Base-by-base conservation (phyloP, 2,797 vertebrate species). In the Pygocentrus nattereri region DNA sequence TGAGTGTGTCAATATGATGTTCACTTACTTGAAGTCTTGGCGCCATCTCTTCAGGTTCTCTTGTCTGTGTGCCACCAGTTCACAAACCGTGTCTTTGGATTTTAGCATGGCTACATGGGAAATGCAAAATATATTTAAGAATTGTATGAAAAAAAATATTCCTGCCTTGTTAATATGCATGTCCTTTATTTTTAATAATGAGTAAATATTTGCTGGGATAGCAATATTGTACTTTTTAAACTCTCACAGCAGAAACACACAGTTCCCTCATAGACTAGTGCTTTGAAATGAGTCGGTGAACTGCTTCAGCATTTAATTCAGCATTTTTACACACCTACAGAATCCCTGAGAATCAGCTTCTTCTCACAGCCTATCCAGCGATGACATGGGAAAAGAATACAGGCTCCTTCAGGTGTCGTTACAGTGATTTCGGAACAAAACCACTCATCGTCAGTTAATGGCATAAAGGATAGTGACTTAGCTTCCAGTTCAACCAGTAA, bases 391-490 rank as follows among this genome's bases (percentile, higher is more conserved):
- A 81, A 85, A 8, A 44, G 30, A 2, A 38, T 31, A 1, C 8
- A 47, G 27, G 69, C 54, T 3, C 34, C 72, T 18, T 82, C 59
- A 41, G 76, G 77, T 2, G 77, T 85, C 1, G 52, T 78, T 59
- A 84, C 74, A 8, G 62, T 54, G 2, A 81, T 52, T 64, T 78
- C 73, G 61, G 61, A 59, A 69, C 83, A 84, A 79, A 81, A 84
- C 79, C 83, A 84, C 49, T 81, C 62, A 44, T 81, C 52, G 16
- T 73, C 44, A 47, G 72, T 50, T 18, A 72, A 65, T n/a, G 13
- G 1, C 15, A 50, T 3, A 50, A 50, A 18, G 16, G 49, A 16
- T 18, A 49, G 13, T 10, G 47, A 64, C 25, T 84, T 49, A 18
- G 69, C 21, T 27, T 80, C 72, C 25, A 84, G 10, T 16, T 76